Percentiles rank a stretch among this genome's conserved stretches.
Evolutionary conservation across 2,113 vertebrate genomes (phyloP).

Genomic region (Deroptyus accipitrinus): DNA sequence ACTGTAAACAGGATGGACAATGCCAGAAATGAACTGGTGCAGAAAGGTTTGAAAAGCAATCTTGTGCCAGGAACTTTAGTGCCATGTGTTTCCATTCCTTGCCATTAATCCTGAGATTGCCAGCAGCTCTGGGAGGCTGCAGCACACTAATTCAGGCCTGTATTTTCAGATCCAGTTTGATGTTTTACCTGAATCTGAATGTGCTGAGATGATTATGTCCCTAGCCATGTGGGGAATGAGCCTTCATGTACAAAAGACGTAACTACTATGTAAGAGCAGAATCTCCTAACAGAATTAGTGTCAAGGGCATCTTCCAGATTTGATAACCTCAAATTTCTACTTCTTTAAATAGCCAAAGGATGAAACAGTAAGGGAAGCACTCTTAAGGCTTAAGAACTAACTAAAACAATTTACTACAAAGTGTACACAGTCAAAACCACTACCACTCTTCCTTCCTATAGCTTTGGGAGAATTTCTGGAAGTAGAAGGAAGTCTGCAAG

Average conservation of each 20-base stretch:
- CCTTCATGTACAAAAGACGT: neutral
- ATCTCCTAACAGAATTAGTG: neutral
- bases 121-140: neutral
- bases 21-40: slow-evolving; percentile 40
- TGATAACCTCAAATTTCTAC: neutral
- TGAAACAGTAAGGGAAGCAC: neutral
- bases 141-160: neutral
- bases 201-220: neutral
- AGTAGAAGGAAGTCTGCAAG: neutral
- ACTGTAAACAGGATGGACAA: neutral
- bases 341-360: neutral
- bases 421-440: neutral
- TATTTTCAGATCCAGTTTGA: neutral
- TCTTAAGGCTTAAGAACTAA: neutral
- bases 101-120: neutral
- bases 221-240: neutral
- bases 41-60: slow-evolving; percentile 36
- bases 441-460: neutral
- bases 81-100: slow-evolving; percentile 39
- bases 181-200: neutral
- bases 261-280: neutral
- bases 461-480: neutral
- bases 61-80: neutral
- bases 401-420: neutral
- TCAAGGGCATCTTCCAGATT: neutral